Percentiles rank a stretch among this genome's conserved stretches.
Conservation (phyloP, 2,888 invertebrate species). For the Chrysopilus asiliformis region DNA sequence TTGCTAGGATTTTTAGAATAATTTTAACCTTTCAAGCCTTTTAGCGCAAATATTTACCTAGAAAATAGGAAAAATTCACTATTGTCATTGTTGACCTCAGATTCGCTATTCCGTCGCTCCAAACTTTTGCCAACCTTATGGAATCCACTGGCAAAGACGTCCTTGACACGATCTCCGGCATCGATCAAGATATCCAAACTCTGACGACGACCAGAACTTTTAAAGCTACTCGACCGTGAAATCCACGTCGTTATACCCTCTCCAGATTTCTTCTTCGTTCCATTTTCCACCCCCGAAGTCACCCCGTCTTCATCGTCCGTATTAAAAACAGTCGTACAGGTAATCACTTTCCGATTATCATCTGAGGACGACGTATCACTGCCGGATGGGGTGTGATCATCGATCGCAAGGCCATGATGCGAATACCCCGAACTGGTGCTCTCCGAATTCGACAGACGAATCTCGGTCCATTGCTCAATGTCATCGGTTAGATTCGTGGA, state of each 20-base stretch:
- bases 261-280: slow-evolving; percentile 28
- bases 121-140: slow-evolving; percentile 53
- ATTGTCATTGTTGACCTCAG: slow-evolving; percentile 40
- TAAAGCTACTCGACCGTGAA: slow-evolving; percentile 32
- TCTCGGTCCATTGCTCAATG: slow-evolving; percentile 36
- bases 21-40: no score
- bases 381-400: slow-evolving; percentile 29
- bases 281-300: background rate
- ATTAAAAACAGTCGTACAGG: slow-evolving; percentile 29
- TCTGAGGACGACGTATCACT: slow-evolving; percentile 30
- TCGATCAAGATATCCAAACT: slow-evolving; percentile 65
- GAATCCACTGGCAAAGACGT: slow-evolving; percentile 64
- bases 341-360: slow-evolving; percentile 32
- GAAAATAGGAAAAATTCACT: slow-evolving; percentile 34
- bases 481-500: slow-evolving; percentile 21
- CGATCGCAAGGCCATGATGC: slow-evolving; percentile 24
- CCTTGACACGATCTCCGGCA: slow-evolving; percentile 68
- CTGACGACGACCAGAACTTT: slow-evolving; percentile 43
- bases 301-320: slow-evolving; percentile 10
- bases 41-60: slow-evolving; percentile 22
- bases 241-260: slow-evolving; percentile 24
- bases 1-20: no score
- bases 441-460: slow-evolving; percentile 33
- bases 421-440: slow-evolving; percentile 36
- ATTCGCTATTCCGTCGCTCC: slow-evolving; percentile 59